Evolutionary conservation across 1,140 invertebrate genomes (phyloP).

Genomic region (Papilio helenus): DNA sequence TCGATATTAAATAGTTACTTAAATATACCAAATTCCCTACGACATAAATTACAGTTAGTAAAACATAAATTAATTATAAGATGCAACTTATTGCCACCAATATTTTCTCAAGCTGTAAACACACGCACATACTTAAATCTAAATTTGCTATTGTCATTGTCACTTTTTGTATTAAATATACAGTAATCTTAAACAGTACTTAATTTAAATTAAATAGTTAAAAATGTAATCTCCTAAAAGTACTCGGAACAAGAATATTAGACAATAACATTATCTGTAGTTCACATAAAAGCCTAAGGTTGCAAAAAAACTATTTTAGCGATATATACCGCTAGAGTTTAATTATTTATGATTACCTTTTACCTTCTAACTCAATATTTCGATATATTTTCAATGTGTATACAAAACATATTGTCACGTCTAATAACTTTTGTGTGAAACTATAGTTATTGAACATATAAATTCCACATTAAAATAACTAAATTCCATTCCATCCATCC

Average conservation of each 20-base stretch:
- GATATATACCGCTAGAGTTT: too few relatives aligned
- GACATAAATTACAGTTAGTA: constrained; percentile 24
- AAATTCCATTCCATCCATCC: not conserved
- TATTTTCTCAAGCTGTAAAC: not conserved
- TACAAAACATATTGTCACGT: too few relatives aligned
- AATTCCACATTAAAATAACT: too few relatives aligned
- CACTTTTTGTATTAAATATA: constrained; percentile 60
- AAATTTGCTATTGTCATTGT: constrained; percentile 72
- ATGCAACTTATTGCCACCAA: not conserved
- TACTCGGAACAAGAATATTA: not conserved
- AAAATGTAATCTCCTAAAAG: not conserved
- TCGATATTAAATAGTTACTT: constrained; percentile 33
- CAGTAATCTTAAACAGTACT: constrained; percentile 28
- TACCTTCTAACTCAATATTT: too few relatives aligned
- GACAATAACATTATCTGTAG: too few relatives aligned
- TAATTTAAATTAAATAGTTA: not conserved
- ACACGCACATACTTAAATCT: constrained; percentile 42
- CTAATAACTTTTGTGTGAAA: too few relatives aligned
- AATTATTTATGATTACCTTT: too few relatives aligned
- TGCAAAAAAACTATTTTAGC: not conserved
- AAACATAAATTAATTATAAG: constrained; percentile 31
- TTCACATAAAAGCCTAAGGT: not conserved
- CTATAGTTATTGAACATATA: too few relatives aligned
- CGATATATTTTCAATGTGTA: too few relatives aligned
- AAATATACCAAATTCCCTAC: constrained; percentile 1